Conservation (phyloP, 2,113 vertebrate species). For the Mustelus asterias region DNA sequence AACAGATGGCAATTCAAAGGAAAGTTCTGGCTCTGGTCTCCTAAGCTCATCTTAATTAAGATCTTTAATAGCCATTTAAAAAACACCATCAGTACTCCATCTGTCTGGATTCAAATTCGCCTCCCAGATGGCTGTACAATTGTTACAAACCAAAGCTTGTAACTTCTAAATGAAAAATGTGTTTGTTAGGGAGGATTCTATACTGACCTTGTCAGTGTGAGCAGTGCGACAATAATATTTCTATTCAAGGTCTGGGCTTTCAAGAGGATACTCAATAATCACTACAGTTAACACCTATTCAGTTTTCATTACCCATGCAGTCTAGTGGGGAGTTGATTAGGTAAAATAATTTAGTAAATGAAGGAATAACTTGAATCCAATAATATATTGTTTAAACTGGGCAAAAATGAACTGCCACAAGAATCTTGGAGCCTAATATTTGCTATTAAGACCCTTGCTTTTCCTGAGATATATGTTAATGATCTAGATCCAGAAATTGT, state of each 20-base stretch:
- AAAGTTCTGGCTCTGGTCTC: conserved; percentile 9
- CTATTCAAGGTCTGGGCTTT: background rate
- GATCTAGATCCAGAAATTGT: too few species aligned
- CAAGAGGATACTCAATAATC: background rate
- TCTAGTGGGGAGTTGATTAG: background rate
- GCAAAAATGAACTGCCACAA: background rate
- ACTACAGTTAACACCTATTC: background rate
- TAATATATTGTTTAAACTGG: background rate
- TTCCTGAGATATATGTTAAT: too few species aligned
- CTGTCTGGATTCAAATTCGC: conserved; percentile 2
- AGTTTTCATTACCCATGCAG: background rate
- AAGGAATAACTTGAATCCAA: background rate
- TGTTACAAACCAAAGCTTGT: background rate
- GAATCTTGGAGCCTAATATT: too few species aligned
- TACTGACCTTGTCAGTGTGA: background rate
- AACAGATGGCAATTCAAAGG: conserved; percentile 26
- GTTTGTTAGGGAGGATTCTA: background rate
- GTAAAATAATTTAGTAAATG: background rate
- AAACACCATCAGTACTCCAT: conserved; percentile 30
- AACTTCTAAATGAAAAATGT: conserved; percentile 24
- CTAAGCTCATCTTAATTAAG: conserved; percentile 25
- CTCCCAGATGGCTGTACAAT: conserved; percentile 28
- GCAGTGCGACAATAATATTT: background rate
- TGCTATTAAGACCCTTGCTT: too few species aligned
- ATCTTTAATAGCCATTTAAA: conserved; percentile 31